A percentile compares a stretch with the other conserved stretches of the same genome.
Conservation (phyloP, 2,888 invertebrate genomes). For the Drosophila acutilabella region DNA sequence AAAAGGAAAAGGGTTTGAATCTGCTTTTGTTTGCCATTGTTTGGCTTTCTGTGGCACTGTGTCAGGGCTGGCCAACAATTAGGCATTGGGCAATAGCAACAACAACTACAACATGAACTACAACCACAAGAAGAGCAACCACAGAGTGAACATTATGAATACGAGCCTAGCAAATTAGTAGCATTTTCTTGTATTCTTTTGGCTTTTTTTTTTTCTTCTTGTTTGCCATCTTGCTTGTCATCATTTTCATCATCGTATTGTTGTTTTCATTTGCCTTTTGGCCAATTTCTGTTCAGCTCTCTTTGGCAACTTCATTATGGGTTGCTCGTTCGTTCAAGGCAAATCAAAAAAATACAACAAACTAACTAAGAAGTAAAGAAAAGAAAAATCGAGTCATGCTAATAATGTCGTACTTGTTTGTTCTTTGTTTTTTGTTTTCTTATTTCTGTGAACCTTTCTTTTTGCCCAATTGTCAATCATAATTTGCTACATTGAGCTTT, state of each 20-base stretch:
- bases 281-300: constrained; percentile 30
- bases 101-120: constrained; percentile 16
- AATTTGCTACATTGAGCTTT: constrained; percentile 63
- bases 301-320: constrained; percentile 72
- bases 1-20: constrained; percentile 42
- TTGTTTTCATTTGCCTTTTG: constrained; percentile 58
- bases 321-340: constrained; percentile 17
- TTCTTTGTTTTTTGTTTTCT: constrained; percentile 17
- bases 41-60: constrained; percentile 64
- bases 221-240: constrained; percentile 33
- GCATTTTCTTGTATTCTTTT: constrained; percentile 38
- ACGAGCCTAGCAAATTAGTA: constrained; percentile 66
- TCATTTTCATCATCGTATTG: constrained; percentile 52
- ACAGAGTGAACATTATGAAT: constrained; percentile 45
- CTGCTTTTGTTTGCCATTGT: constrained; percentile 51
- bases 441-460: neutral
- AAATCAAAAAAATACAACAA: constrained; percentile 16
- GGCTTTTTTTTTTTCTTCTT: constrained; percentile 8
- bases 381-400: constrained; percentile 62
- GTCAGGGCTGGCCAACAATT: constrained; percentile 80
- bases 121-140: constrained; percentile 11
- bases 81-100: constrained; percentile 48
- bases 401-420: constrained; percentile 52
- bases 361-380: constrained; percentile 3
- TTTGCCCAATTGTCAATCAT: constrained; percentile 63